Percentiles rank a stretch among this genome's conserved stretches.
These are phyloP conservation scores for Protomyctophum bolini DNA, from an alignment of 2,113 vertebrate genomes.

Conservation along the genomic window DNA sequence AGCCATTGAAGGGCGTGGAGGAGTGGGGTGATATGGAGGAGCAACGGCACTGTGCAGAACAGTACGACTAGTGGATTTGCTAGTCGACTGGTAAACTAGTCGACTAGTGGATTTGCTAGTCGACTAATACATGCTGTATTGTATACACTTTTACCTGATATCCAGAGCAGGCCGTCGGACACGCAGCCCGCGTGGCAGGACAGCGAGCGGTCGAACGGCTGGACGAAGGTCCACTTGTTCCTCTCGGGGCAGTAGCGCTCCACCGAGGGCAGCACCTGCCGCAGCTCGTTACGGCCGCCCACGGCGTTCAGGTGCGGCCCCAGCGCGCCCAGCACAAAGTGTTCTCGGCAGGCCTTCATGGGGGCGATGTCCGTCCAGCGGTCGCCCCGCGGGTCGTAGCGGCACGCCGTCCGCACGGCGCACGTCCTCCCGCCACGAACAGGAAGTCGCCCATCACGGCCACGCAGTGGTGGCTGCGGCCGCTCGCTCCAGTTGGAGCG, in stretches of 20 bases:
- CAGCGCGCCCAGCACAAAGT: slow-evolving; percentile 92
- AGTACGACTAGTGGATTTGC: no score
- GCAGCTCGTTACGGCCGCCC: slow-evolving; percentile 92
- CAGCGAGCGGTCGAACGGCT: slow-evolving; percentile 94
- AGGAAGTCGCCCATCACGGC: slow-evolving; percentile 95
- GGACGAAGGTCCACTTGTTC: slow-evolving; percentile 97
- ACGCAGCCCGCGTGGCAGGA: slow-evolving; percentile 96
- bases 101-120: no score
- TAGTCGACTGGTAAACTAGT: no score
- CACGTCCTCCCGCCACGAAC: slow-evolving; percentile 93
- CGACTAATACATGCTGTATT: no score
- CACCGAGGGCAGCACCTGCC: slow-evolving; percentile 93
- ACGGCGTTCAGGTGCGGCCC: slow-evolving; percentile 91
- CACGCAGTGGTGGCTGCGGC: slow-evolving; percentile 95
- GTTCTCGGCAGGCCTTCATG: slow-evolving; percentile 96
- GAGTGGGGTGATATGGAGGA: no score
- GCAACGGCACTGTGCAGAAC: no score
- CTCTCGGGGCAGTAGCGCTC: slow-evolving; percentile 95
- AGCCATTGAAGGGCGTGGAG: no score
- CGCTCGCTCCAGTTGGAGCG: slow-evolving; percentile 95
- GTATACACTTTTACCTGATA: slow-evolving; percentile 91
- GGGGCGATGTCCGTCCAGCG: slow-evolving; percentile 93
- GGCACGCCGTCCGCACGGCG: slow-evolving; percentile 90
- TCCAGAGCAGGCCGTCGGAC: slow-evolving; percentile 94
- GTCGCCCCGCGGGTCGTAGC: slow-evolving; percentile 91